phyloP scores from a whole-genome alignment of 2,888 invertebrate species.

The Bhutanitis thaidina region DNA sequence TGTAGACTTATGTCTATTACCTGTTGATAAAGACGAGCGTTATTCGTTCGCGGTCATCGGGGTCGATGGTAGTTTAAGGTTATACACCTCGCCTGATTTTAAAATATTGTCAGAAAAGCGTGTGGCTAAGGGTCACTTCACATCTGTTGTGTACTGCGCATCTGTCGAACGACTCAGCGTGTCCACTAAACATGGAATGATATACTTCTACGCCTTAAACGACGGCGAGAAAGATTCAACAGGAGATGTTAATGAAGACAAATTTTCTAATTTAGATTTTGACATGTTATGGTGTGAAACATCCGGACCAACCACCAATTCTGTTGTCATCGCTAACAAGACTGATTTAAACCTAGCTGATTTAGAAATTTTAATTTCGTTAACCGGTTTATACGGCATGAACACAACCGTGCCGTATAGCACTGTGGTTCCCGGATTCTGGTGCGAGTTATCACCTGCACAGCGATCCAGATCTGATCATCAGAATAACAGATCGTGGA shows the following conservation, averaged over 20 bases:
- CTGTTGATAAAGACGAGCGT: conserved; percentile 67
- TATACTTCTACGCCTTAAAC: conserved; percentile 90
- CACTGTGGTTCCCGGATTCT: conserved; percentile 94
- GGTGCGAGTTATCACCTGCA: conserved; percentile 95
- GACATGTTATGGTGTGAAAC: conserved; percentile 65
- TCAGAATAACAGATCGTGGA: conserved; percentile 93
- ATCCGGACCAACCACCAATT: conserved; percentile 45
- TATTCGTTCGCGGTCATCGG: conserved; percentile 87
- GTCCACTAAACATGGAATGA: conserved; percentile 88
- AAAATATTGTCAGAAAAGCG: conserved; percentile 84
- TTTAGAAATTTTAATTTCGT: conserved; percentile 83
- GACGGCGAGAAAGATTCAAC: conserved; percentile 85
- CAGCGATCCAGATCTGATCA: conserved; percentile 94
- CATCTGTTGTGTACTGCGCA: conserved; percentile 91
- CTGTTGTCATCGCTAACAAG: conserved; percentile 80
- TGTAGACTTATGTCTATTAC: conserved; percentile 84
- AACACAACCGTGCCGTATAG: conserved; percentile 82
- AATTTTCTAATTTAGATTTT: conserved; percentile 71
- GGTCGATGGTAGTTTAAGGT: conserved; percentile 85
- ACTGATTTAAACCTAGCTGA: conserved; percentile 78
- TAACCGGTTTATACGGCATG: conserved; percentile 87
- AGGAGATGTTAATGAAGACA: conserved; percentile 86
- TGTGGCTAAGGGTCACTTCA: conserved; percentile 85
- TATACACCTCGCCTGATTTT: conserved; percentile 86
- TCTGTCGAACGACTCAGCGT: conserved; percentile 93